phyloP scores from a whole-genome alignment of 2,113 vertebrate species.

The Cervus canadensis region DNA sequence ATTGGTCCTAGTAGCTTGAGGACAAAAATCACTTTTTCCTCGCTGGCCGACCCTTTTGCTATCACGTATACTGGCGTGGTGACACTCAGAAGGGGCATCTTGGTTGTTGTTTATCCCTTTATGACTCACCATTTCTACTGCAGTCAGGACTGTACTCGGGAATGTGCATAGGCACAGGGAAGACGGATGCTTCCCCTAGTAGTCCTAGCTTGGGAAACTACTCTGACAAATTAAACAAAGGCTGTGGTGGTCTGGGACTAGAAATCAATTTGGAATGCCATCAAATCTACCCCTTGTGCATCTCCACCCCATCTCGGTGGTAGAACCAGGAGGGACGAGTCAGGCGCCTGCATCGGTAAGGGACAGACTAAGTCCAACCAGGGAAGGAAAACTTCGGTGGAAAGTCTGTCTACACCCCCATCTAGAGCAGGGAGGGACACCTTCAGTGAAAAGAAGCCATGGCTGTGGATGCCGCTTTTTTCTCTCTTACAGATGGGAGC shows the following conservation, averaged over 20 bases:
- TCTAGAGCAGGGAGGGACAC: neutral
- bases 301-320: neutral
- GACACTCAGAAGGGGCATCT: neutral
- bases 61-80: neutral
- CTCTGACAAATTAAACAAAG: neutral
- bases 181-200: neutral
- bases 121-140: neutral
- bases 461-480: neutral
- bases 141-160: neutral
- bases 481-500: neutral
- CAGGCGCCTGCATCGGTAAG: accelerated
- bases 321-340: neutral
- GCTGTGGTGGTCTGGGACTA: neutral
- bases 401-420: neutral
- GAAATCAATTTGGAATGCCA: neutral
- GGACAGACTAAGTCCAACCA: neutral
- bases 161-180: neutral
- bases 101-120: neutral
- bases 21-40: neutral
- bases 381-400: neutral
- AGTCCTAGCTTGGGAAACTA: neutral
- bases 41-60: neutral
- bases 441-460: neutral
- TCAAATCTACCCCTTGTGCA: neutral
- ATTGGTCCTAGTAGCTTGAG: neutral